Evolutionary conservation across 2,113 vertebrate genomes (phyloP).

Genomic region (Paralichthys olivaceus): DNA sequence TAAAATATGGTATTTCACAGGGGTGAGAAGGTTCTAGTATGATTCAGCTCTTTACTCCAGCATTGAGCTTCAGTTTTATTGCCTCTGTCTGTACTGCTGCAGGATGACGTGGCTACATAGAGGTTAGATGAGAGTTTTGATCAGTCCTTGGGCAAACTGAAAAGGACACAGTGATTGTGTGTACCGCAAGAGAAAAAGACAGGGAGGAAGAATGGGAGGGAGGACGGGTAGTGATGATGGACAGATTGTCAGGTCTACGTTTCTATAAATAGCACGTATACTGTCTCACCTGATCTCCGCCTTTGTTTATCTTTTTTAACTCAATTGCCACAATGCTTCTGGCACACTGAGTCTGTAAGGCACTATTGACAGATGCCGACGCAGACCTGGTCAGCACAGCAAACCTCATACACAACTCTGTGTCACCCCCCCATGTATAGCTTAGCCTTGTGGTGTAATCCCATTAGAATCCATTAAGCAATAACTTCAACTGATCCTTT

Average conservation of each 20-base stretch:
- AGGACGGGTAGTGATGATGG: background rate
- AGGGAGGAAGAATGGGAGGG: background rate
- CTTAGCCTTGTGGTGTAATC: slow-evolving; percentile 68
- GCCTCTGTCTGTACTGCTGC: slow-evolving; percentile 32
- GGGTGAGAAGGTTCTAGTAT: background rate
- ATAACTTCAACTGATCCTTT: slow-evolving; percentile 65
- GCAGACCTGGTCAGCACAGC: slow-evolving; percentile 8
- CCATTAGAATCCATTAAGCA: slow-evolving; percentile 75
- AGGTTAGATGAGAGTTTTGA: slow-evolving; percentile 32
- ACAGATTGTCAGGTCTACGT: slow-evolving; percentile 25
- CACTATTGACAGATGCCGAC: slow-evolving; percentile 5
- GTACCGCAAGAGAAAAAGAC: background rate
- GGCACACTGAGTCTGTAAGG: slow-evolving; percentile 17
- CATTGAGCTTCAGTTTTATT: background rate
- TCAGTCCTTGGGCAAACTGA: slow-evolving; percentile 8
- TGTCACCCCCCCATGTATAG: slow-evolving; percentile 26
- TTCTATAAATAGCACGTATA: slow-evolving; percentile 64
- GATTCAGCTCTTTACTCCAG: slow-evolving; percentile 4
- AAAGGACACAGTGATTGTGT: slow-evolving; percentile 10
- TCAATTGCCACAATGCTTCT: background rate
- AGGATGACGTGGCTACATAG: slow-evolving; percentile 38
- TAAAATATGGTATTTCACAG: slow-evolving; percentile 2
- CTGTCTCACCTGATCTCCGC: slow-evolving; percentile 10
- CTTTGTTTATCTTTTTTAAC: slow-evolving; percentile 9
- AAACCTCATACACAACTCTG: slow-evolving; percentile 24